A percentile compares a stretch with the other conserved stretches of the same genome.
Evolutionary conservation across 2,113 vertebrate species (phyloP).

Genomic region (Carollia perspicillata): DNA sequence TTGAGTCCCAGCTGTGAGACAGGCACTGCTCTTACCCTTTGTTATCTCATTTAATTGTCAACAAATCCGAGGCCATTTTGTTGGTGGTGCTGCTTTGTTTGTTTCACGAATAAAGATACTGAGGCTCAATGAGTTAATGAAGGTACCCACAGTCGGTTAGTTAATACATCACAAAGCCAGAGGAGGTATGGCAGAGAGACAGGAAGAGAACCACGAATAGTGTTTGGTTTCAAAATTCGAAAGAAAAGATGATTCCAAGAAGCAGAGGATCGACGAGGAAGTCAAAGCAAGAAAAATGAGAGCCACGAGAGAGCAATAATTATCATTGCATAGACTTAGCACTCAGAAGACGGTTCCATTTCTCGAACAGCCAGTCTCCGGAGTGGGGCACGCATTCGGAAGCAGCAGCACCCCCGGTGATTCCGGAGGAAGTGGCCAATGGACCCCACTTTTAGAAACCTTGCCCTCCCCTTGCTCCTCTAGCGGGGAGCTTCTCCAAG

Average conservation of each 20-base stretch:
- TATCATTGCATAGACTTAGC: neutral
- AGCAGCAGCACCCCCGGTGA: neutral
- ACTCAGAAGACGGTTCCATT: neutral
- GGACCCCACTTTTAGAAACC: neutral
- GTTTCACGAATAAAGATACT: neutral
- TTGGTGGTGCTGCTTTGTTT: neutral
- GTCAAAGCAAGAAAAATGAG: neutral
- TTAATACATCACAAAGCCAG: constrained; percentile 1
- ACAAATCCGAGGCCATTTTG: neutral
- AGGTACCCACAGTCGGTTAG: neutral
- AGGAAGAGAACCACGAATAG: neutral
- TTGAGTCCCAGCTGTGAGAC: neutral
- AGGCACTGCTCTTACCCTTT: neutral
- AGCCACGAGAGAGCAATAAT: neutral
- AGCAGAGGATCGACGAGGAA: neutral
- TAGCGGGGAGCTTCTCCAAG: neutral
- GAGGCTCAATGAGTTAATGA: neutral
- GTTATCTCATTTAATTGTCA: neutral
- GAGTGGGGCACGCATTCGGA: neutral
- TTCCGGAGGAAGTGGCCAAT: neutral
- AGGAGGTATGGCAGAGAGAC: neutral
- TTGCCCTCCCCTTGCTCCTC: neutral
- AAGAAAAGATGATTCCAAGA: neutral
- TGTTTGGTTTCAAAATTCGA: neutral
- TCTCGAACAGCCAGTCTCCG: neutral